Evolutionary conservation across 2,797 vertebrate genomes (phyloP), one percentile per base, ranked within the genome.

Genomic region (Microctenopoma stevenorrisi): DNA sequence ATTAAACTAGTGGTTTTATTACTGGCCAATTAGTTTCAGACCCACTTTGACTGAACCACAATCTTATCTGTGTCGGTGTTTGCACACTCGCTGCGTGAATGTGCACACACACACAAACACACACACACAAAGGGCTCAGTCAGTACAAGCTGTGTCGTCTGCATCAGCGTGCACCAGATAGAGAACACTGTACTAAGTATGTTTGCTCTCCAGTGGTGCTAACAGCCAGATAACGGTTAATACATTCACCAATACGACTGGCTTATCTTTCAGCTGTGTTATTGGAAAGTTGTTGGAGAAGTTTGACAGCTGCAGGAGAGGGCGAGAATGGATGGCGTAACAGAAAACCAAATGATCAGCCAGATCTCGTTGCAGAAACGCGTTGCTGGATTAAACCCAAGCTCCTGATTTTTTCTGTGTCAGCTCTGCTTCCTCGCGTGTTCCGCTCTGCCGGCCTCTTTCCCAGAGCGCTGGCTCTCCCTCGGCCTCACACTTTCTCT

Each of bases 51-150:
- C 78, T 80, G 78, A 87, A 78, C 66, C 9, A 28, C 64, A 53
- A 16, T 82, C 86, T 92, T 90, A 90, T 91, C 89, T 54, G 61
- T 66, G 72, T 61, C 72, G 70, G 44, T 90, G 82, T 92, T 91
- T 91, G 84, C 80, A 88, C 87, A 88, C 69, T 16, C 71, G 72
- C 42, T 84, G 77, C 68, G 74, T 81, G 84, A 83, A 80, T 68
- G 74, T 68, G 57, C 48, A 50, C 18, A 37, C 64, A 65, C 68
- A 63, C 35, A 66, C 71, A 47, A 50, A 65, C 58, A 63, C 49
- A 55, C 62, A 42, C 15, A 43, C 13, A 43, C 22, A 57, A 43
- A 58, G 13, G 51, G 54, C 74, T 64, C 64, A 68, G 72, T 78
- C 81, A 61, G 50, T 71, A 76, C 72, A 77, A 85, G 86, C 74